Percentiles rank a stretch among this genome's conserved stretches.
These are phyloP conservation scores for Balanococcus diminutus DNA, from an alignment of 2,888 invertebrate species.

Conservation along the genomic window DNA sequence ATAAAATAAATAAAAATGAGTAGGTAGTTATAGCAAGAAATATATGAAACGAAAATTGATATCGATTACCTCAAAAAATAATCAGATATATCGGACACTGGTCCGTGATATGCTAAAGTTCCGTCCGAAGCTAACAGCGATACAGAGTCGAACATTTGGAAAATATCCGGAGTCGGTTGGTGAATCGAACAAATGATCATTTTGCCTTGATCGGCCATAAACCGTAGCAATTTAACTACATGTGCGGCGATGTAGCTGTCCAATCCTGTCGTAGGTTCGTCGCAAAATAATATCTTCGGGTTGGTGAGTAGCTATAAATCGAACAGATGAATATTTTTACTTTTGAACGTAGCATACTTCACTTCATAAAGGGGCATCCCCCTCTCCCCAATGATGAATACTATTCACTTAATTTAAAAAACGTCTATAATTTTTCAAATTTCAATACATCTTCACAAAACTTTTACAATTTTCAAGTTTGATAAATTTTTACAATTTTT, in stretches of 20 bases:
- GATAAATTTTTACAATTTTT: no score
- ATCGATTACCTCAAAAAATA: conserved; percentile 65
- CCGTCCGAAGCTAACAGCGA: conserved; percentile 81
- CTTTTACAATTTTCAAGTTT: no score
- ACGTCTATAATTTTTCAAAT: no score
- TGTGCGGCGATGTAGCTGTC: conserved; percentile 87
- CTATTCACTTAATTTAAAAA: no score
- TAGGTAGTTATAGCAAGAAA: no score
- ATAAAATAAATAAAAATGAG: neutral
- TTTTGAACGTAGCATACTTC: no score
- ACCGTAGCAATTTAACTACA: conserved; percentile 74
- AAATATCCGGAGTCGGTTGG: conserved; percentile 87
- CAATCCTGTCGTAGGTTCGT: conserved; percentile 91
- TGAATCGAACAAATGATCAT: conserved; percentile 87
- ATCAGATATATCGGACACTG: conserved; percentile 70
- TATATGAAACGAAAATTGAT: no score
- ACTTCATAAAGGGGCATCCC: no score
- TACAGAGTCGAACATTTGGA: conserved; percentile 81
- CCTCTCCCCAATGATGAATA: no score
- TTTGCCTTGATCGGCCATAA: conserved; percentile 72
- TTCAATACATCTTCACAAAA: no score
- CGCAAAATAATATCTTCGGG: conserved; percentile 87
- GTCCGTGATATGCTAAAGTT: conserved; percentile 78
- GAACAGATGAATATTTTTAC: no score
- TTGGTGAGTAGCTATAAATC: conserved; percentile 77